phyloP scores from a whole-genome alignment of 2,113 vertebrate genomes.

The Neogobius melanostomus region DNA sequence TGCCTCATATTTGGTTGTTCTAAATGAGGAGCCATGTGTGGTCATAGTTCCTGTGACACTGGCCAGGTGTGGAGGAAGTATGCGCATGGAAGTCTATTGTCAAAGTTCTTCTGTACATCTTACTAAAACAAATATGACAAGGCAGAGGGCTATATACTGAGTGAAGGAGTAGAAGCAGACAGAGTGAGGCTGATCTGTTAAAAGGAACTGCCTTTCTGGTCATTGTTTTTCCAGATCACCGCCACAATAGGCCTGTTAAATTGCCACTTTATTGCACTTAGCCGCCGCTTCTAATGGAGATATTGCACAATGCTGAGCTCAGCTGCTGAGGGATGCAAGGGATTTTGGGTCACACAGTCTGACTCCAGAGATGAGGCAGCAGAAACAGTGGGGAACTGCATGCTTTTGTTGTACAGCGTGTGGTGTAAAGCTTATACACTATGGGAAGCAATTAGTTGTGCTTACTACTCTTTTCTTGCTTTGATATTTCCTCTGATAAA shows the following conservation, averaged over 20 bases:
- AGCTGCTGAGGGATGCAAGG: constrained; percentile 54
- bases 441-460: too few relatives aligned
- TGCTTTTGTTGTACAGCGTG: neutral
- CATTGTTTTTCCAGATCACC: neutral
- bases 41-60: constrained; percentile 70
- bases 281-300: constrained; percentile 27
- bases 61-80: constrained; percentile 80
- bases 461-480: too few relatives aligned
- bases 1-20: constrained; percentile 11
- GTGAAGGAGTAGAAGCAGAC: neutral
- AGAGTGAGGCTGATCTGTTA: neutral
- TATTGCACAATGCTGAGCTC: constrained; percentile 50
- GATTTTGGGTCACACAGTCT: constrained; percentile 34
- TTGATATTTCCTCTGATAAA: too few relatives aligned
- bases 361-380: constrained; percentile 58
- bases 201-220: neutral
- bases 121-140: constrained; percentile 45
- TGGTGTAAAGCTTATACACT: neutral
- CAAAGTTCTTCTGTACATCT: constrained; percentile 21
- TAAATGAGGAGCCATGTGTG: constrained; percentile 61
- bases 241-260: neutral
- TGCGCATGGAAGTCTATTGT: constrained; percentile 67
- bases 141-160: neutral
- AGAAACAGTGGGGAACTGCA: constrained; percentile 13
- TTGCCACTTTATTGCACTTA: constrained; percentile 19